phyloP scores from a whole-genome alignment of 2,888 invertebrate genomes.

The Pocota personata region DNA sequence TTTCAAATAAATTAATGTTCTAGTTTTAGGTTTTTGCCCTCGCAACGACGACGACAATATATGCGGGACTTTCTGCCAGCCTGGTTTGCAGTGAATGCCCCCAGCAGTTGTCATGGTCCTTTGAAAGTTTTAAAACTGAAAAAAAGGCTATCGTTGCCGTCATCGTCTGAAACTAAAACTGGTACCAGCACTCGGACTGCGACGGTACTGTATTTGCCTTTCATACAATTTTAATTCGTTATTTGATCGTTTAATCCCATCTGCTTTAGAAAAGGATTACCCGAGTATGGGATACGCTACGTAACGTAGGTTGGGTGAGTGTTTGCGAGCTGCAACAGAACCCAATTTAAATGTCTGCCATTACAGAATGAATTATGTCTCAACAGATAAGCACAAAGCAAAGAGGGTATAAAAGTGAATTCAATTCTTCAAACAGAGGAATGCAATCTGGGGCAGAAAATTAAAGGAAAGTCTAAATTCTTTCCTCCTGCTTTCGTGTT shows the following conservation, averaged over 20 bases:
- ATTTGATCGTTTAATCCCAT: conserved; percentile 22
- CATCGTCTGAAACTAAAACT: not conserved
- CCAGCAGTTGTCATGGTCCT: not conserved
- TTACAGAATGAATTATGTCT: not conserved
- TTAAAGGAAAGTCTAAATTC: not conserved
- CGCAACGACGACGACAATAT: conserved; percentile 23
- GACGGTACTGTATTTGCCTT: conserved; percentile 7
- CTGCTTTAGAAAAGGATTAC: conserved; percentile 29
- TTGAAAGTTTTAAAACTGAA: conserved; percentile 3
- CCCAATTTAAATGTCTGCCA: not conserved
- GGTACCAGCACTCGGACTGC: not conserved
- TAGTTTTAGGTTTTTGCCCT: conserved; percentile 34
- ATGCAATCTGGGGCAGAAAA: not conserved
- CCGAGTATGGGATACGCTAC: not conserved
- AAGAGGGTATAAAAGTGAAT: not conserved
- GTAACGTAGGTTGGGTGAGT: not conserved
- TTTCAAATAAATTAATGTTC: conserved; percentile 48
- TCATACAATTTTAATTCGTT: conserved; percentile 38
- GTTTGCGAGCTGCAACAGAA: not conserved
- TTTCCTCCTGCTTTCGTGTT: not conserved
- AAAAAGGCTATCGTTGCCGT: not conserved
- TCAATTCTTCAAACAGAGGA: not conserved
- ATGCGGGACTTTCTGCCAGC: conserved; percentile 12
- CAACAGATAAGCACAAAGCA: not conserved
- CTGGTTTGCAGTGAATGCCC: conserved; percentile 19